Evolutionary conservation across 2,797 vertebrate genomes (phyloP), one percentile per base, ranked within the genome.

Genomic region (Sitta carolinensis): DNA sequence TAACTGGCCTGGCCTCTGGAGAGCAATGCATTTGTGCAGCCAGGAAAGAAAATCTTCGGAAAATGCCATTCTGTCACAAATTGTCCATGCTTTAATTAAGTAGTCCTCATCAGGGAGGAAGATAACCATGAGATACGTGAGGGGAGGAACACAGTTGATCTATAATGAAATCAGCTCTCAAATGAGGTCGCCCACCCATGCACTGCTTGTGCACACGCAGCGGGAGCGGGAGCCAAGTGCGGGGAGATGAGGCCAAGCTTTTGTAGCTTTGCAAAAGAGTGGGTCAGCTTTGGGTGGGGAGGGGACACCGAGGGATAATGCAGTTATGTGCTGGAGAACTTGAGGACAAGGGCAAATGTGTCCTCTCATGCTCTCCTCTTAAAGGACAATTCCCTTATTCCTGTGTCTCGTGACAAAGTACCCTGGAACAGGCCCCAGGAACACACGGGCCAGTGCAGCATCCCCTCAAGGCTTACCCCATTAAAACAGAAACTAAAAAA

Each of bases 181-280:
- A 91, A 96, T 88, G 92, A 96, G 95, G 89, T 91, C 45, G 70
- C 83, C 94, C 91, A 94, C 93, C 94, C 91, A 86, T 5, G 62
- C 76, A 36, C 36, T 36, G 36, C 75, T 34, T 54, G 69, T 42
- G 89, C 58, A 48, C 34, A n/a, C 4, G 5, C 82, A 93, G 58
- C 4, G 4, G 64, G 68, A 88, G 54, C 78, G 29, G 8, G 38
- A 94, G 95, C 87, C 89, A 86, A 90, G 69, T 0, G 18, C 59
- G 2, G 74, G 7, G 48, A 87, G 85, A 74, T 9, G 87, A 90
- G 85, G 80, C 63, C 82, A 93, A 63, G 79, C 69, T 89, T 73
- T 75, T 89, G 72, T 89, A 43, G 76, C 36, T 66, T 58, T 91
- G 73, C 29, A 57, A 62, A 78, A 78, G 48, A 95, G 59, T 43